phyloP scores from a whole-genome alignment of 2,113 vertebrate species.

The Gnathonemus echidnorhynchus region DNA sequence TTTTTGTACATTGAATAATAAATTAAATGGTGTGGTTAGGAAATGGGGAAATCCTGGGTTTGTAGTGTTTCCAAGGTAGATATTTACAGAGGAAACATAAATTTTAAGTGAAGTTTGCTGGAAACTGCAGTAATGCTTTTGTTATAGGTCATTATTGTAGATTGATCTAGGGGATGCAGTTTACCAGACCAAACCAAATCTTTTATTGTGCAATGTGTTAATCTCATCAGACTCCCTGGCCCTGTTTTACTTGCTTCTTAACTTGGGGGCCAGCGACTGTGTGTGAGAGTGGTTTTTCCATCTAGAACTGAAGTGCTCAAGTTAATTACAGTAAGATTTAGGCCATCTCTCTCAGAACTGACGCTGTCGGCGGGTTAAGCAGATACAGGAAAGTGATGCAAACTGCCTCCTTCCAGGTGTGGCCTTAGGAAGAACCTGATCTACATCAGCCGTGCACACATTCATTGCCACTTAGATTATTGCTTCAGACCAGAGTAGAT shows the following conservation, averaged over 20 bases:
- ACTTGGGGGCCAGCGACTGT: neutral
- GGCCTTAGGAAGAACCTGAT: neutral
- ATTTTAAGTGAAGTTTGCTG: neutral
- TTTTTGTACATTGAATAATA: neutral
- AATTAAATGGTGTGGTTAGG: neutral
- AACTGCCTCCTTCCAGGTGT: neutral
- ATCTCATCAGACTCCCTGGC: neutral
- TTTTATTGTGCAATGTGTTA: neutral
- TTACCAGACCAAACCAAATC: neutral
- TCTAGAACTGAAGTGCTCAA: neutral
- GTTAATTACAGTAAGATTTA: neutral
- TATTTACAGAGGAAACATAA: neutral
- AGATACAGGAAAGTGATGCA: neutral
- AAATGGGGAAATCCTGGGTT: neutral
- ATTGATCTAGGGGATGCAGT: slow-evolving; percentile 36
- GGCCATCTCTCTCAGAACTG: neutral
- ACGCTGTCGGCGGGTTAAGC: neutral
- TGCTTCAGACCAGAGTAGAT: neutral
- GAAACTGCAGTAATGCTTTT: neutral
- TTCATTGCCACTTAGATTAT: neutral
- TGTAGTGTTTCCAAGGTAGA: neutral
- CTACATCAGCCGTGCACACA: neutral
- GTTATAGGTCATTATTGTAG: neutral
- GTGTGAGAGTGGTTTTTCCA: neutral
- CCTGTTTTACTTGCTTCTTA: neutral